Percentiles rank a stretch among this genome's conserved stretches.
Evolutionary conservation across 1,140 invertebrate genomes (phyloP).

Genomic region (Belonocnema kinseyi): DNA sequence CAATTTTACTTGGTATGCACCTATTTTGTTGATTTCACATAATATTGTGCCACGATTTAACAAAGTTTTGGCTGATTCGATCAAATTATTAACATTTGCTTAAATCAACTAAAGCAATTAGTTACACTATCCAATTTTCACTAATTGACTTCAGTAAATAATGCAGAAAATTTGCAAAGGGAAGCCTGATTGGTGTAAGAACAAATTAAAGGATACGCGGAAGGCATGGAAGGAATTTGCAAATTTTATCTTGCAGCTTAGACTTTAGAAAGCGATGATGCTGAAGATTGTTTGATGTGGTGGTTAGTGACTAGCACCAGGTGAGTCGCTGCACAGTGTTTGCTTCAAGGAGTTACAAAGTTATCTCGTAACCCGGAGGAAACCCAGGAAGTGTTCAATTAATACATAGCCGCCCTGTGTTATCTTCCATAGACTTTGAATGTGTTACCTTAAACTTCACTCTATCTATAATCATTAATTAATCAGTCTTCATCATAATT

Average conservation of each 20-base stretch:
- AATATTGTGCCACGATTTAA: no score
- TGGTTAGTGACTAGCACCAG: neutral
- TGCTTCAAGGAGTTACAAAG: conserved; percentile 32
- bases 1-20: no score
- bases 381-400: conserved; percentile 60
- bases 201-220: neutral
- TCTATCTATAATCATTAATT: conserved; percentile 31
- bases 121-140: no score
- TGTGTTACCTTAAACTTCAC: conserved; percentile 50
- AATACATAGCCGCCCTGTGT: conserved; percentile 55
- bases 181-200: conserved; percentile 9
- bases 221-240: neutral
- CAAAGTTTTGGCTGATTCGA: no score
- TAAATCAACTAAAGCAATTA: no score
- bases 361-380: conserved; percentile 41
- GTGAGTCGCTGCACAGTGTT: neutral
- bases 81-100: no score
- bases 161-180: neutral
- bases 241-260: neutral
- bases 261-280: neutral
- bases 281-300: neutral
- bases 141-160: neutral
- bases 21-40: no score
- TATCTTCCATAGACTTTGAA: conserved; percentile 50
- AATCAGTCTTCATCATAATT: conserved; percentile 32